Base-by-base conservation (phyloP, 2,113 vertebrate genomes). In the Euleptes europaea region DNA sequence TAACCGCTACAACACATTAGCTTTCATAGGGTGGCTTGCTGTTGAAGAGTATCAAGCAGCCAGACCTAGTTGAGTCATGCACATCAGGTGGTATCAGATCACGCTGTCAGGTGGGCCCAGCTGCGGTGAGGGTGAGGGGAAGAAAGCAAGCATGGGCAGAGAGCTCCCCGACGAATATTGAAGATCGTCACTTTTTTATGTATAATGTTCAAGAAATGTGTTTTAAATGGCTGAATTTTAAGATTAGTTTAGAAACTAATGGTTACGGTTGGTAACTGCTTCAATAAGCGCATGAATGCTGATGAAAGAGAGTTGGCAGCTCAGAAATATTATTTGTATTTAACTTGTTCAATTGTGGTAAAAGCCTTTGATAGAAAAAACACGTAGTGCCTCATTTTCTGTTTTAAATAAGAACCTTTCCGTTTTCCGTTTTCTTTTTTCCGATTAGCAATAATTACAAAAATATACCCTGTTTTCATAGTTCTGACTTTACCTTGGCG, bases 401-500 rank as follows among this genome's bases (percentile, higher is more conserved):
- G 19, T 63, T 82, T 86, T 83, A 65, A 63, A 77, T 78, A 65
- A 78, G 57, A 80, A 26, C 63, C 63, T 86, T 86, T 86, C 69
- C 63, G 81, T n/a, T 82, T 10, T 83, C 54, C 49, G 63, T 1
- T 57, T 26, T 82, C 47, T 26, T 78, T 92, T 75, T 85, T 83
- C 73, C 71, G 84, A 38, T 93, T 88, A 91, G 35, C 60, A 89
- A 42, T 92, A 89, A 89, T 94, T 95, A 90, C 78, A 91, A 88
- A 92, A 93, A 91, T 90, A 90, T 19, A 84, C 70, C 38, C 51
- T 83, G 78, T 89, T 92, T 85, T 84, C 51, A 23, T 74, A 90
- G 84, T 74, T 93, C 75, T 89, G 87, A 86, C 80, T 94, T 94
- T 89, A 89, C 84, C 63, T 93, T 88, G 89, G 88, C 89, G 91